Evolutionary conservation across 2,113 vertebrate genomes (phyloP).

Genomic region (Lepus americanus): DNA sequence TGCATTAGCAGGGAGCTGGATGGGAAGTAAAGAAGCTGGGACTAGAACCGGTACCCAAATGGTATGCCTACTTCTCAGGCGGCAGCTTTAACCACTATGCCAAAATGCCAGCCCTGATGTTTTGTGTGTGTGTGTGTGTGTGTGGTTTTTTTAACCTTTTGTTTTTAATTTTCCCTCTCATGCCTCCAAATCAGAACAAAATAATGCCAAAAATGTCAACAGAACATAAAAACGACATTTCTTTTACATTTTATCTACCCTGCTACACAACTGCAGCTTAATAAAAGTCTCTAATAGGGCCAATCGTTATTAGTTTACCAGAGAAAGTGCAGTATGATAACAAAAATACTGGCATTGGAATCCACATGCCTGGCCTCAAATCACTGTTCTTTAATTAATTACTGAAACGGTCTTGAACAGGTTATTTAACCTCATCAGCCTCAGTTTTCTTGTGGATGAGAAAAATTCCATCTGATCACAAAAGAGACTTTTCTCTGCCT

Average conservation of each 20-base stretch:
- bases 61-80: too few species aligned
- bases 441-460: slow-evolving; percentile 7
- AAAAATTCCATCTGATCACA: slow-evolving; percentile 27
- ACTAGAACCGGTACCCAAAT: too few species aligned
- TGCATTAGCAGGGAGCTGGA: too few species aligned
- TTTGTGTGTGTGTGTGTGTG: too few species aligned
- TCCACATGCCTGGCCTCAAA: not conserved
- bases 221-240: slow-evolving; percentile 32
- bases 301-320: not conserved
- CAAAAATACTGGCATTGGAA: not conserved
- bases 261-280: not conserved
- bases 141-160: not conserved
- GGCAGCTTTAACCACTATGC: too few species aligned
- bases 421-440: not conserved
- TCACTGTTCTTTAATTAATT: not conserved
- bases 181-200: not conserved
- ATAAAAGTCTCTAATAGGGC: slow-evolving; percentile 4
- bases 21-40: too few species aligned
- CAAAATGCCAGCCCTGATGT: too few species aligned
- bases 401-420: not conserved
- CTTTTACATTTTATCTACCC: not conserved
- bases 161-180: slow-evolving; percentile 31
- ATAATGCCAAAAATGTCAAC: slow-evolving; percentile 5
- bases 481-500: not conserved
- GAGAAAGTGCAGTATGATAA: not conserved